Conservation (phyloP, 2,797 vertebrate species). For the Sebastolobus alascanus region DNA sequence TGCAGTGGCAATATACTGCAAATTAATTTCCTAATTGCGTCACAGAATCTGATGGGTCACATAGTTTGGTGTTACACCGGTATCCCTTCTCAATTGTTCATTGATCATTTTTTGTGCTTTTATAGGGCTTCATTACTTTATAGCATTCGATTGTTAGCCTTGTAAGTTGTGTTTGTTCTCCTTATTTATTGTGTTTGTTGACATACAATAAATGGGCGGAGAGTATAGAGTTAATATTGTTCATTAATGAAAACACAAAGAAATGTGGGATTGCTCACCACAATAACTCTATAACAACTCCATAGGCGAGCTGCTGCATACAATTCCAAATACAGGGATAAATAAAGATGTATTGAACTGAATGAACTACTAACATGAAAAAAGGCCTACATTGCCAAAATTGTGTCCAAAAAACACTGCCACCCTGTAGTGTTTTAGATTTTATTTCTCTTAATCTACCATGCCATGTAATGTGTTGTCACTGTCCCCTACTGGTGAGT, state of each 20-base stretch:
- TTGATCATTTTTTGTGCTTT: background rate
- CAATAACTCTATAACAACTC: background rate
- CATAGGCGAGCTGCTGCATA: background rate
- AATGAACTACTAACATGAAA: background rate
- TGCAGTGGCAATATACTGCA: background rate
- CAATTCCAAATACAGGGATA: background rate
- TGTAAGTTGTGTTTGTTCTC: background rate
- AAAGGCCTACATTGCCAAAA: background rate
- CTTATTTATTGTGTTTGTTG: background rate
- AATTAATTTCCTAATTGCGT: background rate
- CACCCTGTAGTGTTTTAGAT: constrained; percentile 31
- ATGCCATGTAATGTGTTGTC: constrained; percentile 48
- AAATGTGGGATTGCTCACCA: background rate
- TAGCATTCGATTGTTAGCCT: background rate
- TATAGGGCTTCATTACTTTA: background rate
- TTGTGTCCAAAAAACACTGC: background rate
- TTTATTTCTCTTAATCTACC: constrained; percentile 56
- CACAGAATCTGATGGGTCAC: background rate
- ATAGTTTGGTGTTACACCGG: background rate
- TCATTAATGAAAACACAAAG: background rate
- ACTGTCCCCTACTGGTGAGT: constrained; percentile 71
- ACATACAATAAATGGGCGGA: background rate
- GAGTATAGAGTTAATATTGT: background rate
- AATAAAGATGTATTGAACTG: background rate
- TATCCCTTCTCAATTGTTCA: background rate